Evolutionary conservation across 2,888 invertebrate species (phyloP).

Genomic region (Muschampia plurimacula): DNA sequence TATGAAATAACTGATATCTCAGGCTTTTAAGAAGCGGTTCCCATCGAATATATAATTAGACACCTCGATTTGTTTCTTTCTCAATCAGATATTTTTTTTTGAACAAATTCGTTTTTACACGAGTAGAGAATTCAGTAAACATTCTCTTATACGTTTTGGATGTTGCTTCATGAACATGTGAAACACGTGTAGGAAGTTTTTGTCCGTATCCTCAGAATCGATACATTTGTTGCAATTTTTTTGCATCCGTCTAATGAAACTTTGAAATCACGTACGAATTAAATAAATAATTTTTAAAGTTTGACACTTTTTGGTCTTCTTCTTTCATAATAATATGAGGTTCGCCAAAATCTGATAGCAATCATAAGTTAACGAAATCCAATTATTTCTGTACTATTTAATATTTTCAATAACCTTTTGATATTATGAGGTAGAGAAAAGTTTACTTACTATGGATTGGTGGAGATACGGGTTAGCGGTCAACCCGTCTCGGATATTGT

Average conservation of each 20-base stretch:
- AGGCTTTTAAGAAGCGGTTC: slow-evolving; percentile 16
- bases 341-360: slow-evolving; percentile 16
- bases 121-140: not conserved
- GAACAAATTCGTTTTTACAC: not conserved
- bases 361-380: not conserved
- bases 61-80: not conserved
- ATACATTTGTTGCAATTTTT: slow-evolving; percentile 35
- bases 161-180: slow-evolving; percentile 27
- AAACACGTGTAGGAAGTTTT: slow-evolving; percentile 33
- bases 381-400: not conserved
- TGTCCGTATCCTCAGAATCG: slow-evolving; percentile 35
- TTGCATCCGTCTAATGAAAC: slow-evolving; percentile 25
- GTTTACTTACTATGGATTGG: too few species aligned
- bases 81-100: not conserved
- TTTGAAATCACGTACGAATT: slow-evolving; percentile 36
- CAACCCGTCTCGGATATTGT: too few species aligned
- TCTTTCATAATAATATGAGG: slow-evolving; percentile 7
- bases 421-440: too few species aligned
- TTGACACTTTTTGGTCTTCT: slow-evolving; percentile 28
- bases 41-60: slow-evolving; percentile 17
- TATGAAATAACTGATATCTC: slow-evolving; percentile 21
- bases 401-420: too few species aligned
- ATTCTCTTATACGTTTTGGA: not conserved
- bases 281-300: slow-evolving; percentile 36
- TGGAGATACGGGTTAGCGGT: too few species aligned